These are phyloP conservation scores for Rhynchotus rufescens DNA, from an alignment of 2,797 vertebrate species.

Conservation along the genomic window DNA sequence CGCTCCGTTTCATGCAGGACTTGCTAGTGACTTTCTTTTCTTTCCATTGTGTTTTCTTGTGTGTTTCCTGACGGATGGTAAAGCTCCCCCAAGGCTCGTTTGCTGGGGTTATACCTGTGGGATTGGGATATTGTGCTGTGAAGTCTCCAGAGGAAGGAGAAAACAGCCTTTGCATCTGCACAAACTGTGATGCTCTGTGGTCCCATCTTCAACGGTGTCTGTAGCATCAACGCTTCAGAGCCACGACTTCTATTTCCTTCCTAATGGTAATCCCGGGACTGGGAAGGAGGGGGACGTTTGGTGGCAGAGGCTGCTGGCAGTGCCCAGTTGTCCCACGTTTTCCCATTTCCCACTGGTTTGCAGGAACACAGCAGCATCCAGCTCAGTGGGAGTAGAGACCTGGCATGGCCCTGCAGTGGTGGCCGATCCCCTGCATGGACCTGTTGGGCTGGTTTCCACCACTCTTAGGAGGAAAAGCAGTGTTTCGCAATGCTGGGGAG, in stretches of 20 bases:
- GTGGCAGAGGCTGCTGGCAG: no score
- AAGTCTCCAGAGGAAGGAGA: background rate
- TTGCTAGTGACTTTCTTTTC: background rate
- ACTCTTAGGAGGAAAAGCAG: background rate
- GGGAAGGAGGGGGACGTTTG: no score
- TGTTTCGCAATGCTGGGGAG: background rate
- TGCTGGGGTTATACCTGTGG: background rate
- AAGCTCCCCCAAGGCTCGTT: background rate
- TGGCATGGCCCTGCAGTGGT: no score
- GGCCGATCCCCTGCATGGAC: background rate
- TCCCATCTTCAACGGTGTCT: background rate
- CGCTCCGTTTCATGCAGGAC: background rate
- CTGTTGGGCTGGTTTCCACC: conserved; percentile 31
- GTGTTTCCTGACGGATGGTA: background rate
- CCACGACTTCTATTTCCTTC: background rate
- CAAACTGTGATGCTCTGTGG: background rate
- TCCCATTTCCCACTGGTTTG: no score
- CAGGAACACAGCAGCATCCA: no score
- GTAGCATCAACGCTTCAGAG: background rate
- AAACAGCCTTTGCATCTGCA: background rate
- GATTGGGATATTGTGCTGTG: background rate
- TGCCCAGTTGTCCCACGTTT: no score
- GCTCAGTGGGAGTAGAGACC: no score
- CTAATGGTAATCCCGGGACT: background rate
- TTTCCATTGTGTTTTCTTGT: background rate